These are phyloP conservation scores for Jaculus jaculus DNA, from an alignment of 2,113 vertebrate species.

Conservation along the genomic window DNA sequence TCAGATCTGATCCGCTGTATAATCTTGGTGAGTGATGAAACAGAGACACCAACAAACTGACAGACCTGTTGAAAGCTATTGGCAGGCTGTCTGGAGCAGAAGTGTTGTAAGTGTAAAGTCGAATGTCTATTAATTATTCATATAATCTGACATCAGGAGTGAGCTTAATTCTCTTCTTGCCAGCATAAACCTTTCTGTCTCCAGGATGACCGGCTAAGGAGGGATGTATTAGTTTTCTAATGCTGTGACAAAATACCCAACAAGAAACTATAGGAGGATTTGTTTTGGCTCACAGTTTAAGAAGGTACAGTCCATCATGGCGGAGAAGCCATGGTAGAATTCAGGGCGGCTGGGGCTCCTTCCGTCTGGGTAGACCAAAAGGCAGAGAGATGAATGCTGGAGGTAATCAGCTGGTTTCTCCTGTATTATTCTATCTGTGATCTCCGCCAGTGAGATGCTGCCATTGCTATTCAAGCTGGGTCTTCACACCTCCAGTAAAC, in stretches of 20 bases:
- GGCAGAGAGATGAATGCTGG: not conserved
- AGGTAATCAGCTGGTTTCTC: not conserved
- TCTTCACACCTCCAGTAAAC: not conserved
- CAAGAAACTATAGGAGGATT: not conserved
- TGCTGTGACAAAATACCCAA: not conserved
- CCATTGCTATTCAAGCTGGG: not conserved
- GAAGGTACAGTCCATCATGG: not conserved
- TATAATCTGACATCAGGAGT: constrained; percentile 12
- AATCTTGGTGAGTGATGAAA: not conserved
- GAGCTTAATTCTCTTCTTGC: not conserved
- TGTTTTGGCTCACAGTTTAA: too few relatives aligned
- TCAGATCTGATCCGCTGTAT: not conserved
- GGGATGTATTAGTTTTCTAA: not conserved
- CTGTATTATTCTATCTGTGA: not conserved
- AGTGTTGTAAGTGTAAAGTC: not conserved
- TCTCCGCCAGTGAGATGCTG: not conserved
- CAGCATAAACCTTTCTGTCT: not conserved
- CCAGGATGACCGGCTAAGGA: not conserved
- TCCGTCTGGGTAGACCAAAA: not conserved
- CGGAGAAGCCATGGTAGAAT: too few relatives aligned
- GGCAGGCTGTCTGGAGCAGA: not conserved
- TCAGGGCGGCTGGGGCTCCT: not conserved
- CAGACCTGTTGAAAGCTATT: not conserved
- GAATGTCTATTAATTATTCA: not conserved
- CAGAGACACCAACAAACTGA: not conserved